These are phyloP conservation scores for Cepaea nemoralis DNA, from an alignment of 1,140 invertebrate genomes.

Conservation along the genomic window DNA sequence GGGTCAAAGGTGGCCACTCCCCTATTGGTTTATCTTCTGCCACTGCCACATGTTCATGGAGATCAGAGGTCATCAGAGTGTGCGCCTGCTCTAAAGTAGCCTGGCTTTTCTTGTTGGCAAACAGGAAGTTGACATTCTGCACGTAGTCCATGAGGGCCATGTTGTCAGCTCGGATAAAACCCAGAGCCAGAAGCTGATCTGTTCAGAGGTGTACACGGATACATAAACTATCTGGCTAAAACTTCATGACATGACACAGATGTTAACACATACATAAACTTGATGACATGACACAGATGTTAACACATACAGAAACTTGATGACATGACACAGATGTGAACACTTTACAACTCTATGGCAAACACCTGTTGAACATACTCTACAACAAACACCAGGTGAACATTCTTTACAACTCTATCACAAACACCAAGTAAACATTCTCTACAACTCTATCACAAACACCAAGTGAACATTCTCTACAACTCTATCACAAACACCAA, in stretches of 20 bases:
- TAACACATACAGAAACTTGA: no score
- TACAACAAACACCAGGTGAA: no score
- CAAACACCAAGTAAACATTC: no score
- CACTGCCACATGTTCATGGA: slow-evolving; percentile 81
- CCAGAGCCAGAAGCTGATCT: slow-evolving; percentile 73
- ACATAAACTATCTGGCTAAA: neutral
- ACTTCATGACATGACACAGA: neutral
- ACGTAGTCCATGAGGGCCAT: slow-evolving; percentile 79
- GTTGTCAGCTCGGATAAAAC: slow-evolving; percentile 70
- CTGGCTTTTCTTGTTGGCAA: slow-evolving; percentile 84
- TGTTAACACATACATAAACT: neutral
- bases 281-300: no score
- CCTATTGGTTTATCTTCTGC: slow-evolving; percentile 62
- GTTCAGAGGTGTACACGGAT: neutral
- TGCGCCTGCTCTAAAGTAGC: slow-evolving; percentile 80
- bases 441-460: no score
- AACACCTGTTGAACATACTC: no score
- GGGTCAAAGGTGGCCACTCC: slow-evolving; percentile 49
- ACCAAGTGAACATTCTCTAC: no score
- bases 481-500: no score
- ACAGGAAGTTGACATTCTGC: slow-evolving; percentile 83
- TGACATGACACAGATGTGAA: no score
- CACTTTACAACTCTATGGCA: no score
- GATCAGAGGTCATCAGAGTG: slow-evolving; percentile 84
- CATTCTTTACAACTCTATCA: no score